Base-by-base conservation (phyloP, 2,888 invertebrate species). In the Phragmatobia fuliginosa region DNA sequence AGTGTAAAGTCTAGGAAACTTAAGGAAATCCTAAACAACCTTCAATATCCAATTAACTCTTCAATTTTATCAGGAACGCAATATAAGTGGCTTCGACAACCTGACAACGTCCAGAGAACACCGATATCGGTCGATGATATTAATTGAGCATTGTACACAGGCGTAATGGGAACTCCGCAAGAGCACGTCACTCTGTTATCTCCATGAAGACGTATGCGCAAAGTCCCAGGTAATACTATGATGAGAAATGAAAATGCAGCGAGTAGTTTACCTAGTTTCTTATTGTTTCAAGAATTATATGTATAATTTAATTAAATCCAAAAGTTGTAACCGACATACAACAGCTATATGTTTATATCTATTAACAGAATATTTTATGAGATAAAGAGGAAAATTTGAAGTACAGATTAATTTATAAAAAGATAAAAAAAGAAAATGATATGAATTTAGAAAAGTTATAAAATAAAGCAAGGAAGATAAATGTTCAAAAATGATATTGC, bases 131-230 rank as follows among this genome's bases (percentile, higher is more conserved):
- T 68, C 66, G 76, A 49, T 72, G 77, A 82, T 84, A 87, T 88
- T 88, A 88, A 88, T 88, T 86, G 89, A 82, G 85, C 80, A 87
- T 88, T 88, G 87, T 87, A 67, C 68, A 68, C 75, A 79, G 80
- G 75, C 83, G 85, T 85, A 87, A 87, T 87, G 78, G 80, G 75
- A 80, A 77, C 78, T 74, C 76, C 77, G 80, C 77, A 73, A 75
- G 78, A 79, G 78, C 82, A 79, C 79, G 78, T 64, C 67, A 66
- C 61, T 68, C 41, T 65, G 70, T 79, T 80, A 86, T 87, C 85
- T 87, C 85, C 85, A 87, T 87, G 83, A 85, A 87, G 85, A 86
- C 83, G 76, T 80, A 83, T 79, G 79, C 72, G 68, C 67, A 65
- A 68, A 73, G 73, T 72, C 70, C 73, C 61, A 49, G 67, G 56